These are phyloP conservation scores for Hemiprocne comata DNA, from an alignment of 2,113 vertebrate species.

Conservation along the genomic window DNA sequence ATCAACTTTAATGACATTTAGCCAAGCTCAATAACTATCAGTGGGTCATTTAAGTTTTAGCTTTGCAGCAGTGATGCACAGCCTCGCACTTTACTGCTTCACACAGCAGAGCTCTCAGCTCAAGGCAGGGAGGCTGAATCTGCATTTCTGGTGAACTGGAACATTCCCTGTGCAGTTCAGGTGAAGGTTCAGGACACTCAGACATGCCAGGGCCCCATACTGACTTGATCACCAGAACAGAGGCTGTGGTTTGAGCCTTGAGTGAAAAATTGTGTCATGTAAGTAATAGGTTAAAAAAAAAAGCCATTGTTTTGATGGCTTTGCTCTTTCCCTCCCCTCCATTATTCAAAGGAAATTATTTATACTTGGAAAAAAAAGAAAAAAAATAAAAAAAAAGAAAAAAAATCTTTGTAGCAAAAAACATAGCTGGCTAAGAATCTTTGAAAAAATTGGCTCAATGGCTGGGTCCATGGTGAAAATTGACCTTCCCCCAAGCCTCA, in stretches of 20 bases:
- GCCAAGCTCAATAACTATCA: not conserved
- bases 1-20: not conserved
- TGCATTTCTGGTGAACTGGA: not conserved
- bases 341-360: not conserved
- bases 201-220: not conserved
- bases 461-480: not conserved
- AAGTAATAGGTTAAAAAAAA: not conserved
- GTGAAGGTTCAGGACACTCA: not conserved
- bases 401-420: not conserved
- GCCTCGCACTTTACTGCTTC: not conserved
- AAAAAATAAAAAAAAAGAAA: too few species aligned
- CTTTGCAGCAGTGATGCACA: not conserved
- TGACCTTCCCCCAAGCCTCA: not conserved
- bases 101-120: not conserved
- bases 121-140: not conserved
- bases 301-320: not conserved
- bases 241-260: not conserved
- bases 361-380: not conserved
- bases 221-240: not conserved
- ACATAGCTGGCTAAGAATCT: not conserved
- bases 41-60: not conserved
- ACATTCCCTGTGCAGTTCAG: not conserved
- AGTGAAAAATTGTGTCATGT: not conserved
- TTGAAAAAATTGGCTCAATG: not conserved
- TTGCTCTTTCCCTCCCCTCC: not conserved